These are phyloP conservation scores for Dioctria rufipes DNA, from an alignment of 2,888 invertebrate species.

Conservation along the genomic window DNA sequence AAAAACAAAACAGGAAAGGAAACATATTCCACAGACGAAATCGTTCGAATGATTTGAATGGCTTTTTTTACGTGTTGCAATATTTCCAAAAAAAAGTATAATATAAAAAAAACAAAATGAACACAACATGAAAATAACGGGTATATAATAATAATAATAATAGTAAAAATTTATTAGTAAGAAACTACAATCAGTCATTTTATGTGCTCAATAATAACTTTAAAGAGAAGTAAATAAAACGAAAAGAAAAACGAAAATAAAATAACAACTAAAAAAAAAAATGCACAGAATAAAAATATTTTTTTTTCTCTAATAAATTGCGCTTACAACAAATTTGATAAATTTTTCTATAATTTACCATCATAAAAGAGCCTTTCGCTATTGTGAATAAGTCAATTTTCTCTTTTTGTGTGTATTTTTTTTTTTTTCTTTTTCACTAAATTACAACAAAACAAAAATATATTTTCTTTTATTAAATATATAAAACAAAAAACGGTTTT, in stretches of 20 bases:
- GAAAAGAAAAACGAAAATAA: constrained; percentile 26
- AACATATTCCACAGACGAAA: neutral
- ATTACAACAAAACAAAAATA: neutral
- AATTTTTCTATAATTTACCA: constrained; percentile 35
- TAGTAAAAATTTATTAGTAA: constrained; percentile 53
- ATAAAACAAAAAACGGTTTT: constrained; percentile 4
- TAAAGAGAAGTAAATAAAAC: constrained; percentile 32
- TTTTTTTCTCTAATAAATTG: constrained; percentile 29
- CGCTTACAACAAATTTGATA: constrained; percentile 34
- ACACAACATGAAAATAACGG: neutral
- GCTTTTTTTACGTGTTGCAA: too few species aligned
- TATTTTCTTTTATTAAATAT: neutral
- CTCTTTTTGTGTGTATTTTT: neutral
- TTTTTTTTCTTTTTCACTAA: constrained; percentile 20
- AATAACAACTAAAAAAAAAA: constrained; percentile 46
- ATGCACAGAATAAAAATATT: constrained; percentile 51
- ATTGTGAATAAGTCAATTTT: neutral
- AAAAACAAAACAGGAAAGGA: neutral
- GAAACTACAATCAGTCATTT: constrained; percentile 54
- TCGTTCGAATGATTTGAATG: neutral
- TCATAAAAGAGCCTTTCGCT: constrained; percentile 1
- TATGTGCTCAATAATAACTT: constrained; percentile 39
- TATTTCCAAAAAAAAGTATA: too few species aligned
- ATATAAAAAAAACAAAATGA: too few species aligned
- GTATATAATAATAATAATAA: constrained; percentile 13